Evolutionary conservation across 1,140 invertebrate species (phyloP).

Genomic region (Caerostris darwini): DNA sequence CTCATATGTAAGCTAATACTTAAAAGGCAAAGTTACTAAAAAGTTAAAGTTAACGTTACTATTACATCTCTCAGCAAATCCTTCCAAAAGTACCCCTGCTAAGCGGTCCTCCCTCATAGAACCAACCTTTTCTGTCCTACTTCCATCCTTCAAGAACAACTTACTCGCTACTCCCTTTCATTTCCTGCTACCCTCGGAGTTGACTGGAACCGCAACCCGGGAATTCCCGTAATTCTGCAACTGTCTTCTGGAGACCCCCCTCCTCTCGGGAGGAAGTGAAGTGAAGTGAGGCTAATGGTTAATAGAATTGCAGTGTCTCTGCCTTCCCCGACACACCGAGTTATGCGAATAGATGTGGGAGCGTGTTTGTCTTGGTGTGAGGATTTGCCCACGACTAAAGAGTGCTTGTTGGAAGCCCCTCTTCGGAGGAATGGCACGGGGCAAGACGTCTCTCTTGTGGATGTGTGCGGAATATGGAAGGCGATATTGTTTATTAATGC

Average conservation of each 20-base stretch:
- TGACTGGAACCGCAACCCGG: neutral
- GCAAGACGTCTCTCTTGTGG: no score
- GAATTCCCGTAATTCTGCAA: neutral
- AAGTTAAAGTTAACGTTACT: no score
- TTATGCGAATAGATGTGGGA: conserved; percentile 33
- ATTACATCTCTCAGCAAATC: no score
- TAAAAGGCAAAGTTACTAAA: no score
- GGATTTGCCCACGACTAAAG: conserved; percentile 42
- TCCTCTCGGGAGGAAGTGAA: conserved; percentile 49
- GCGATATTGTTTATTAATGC: no score
- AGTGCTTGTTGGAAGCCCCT: neutral
- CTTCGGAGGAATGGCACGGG: no score
- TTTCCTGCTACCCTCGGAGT: neutral
- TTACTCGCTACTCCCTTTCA: neutral
- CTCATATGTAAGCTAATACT: no score
- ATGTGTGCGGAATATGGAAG: no score
- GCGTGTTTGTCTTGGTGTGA: neutral
- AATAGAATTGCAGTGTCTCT: conserved; percentile 60
- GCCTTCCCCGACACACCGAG: neutral
- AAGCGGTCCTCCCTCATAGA: no score
- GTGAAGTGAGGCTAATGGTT: conserved; percentile 59
- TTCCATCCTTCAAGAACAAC: neutral
- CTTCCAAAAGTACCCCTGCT: no score
- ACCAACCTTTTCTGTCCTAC: no score
- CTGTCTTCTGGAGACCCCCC: conserved; percentile 29